A percentile compares a stretch with the other conserved stretches of the same genome.
These are phyloP conservation scores for Campoplex capitator DNA, from an alignment of 2,888 invertebrate species.

Conservation along the genomic window DNA sequence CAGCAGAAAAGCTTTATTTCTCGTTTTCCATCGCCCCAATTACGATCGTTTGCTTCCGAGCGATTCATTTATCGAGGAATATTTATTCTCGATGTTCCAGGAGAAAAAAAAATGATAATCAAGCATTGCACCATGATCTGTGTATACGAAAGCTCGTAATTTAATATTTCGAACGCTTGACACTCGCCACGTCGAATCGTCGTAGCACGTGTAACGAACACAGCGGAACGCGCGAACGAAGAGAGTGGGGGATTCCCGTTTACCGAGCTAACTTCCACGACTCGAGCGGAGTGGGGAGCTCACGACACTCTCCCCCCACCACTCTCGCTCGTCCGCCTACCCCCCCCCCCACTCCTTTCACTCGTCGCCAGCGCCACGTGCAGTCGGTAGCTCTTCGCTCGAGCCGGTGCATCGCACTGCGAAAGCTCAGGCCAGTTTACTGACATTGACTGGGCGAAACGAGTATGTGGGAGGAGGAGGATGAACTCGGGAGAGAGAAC, in stretches of 20 bases:
- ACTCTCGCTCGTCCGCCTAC: background rate
- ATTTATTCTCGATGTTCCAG: background rate
- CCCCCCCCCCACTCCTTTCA: background rate
- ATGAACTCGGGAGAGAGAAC: slow-evolving; percentile 20
- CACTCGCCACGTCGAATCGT: background rate
- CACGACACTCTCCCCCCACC: background rate
- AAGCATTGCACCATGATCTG: background rate
- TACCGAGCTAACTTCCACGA: slow-evolving; percentile 47
- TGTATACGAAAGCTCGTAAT: background rate
- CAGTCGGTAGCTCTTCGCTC: slow-evolving; percentile 56
- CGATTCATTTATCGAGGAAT: background rate
- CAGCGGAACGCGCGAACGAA: slow-evolving; percentile 5
- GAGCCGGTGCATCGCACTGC: slow-evolving; percentile 53
- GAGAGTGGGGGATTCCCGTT: slow-evolving; percentile 71
- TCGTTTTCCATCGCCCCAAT: background rate
- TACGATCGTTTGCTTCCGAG: background rate
- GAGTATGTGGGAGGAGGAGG: slow-evolving; percentile 3
- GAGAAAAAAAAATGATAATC: background rate
- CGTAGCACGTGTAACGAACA: slow-evolving; percentile 23
- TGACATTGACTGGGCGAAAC: slow-evolving; percentile 22
- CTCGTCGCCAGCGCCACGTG: slow-evolving; percentile 40
- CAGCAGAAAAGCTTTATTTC: background rate
- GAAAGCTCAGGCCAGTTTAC: background rate
- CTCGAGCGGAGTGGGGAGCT: background rate
- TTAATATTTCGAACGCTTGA: background rate